These are phyloP conservation scores for Hippoglossus hippoglossus DNA, from an alignment of 2,797 vertebrate species.

Conservation along the genomic window DNA sequence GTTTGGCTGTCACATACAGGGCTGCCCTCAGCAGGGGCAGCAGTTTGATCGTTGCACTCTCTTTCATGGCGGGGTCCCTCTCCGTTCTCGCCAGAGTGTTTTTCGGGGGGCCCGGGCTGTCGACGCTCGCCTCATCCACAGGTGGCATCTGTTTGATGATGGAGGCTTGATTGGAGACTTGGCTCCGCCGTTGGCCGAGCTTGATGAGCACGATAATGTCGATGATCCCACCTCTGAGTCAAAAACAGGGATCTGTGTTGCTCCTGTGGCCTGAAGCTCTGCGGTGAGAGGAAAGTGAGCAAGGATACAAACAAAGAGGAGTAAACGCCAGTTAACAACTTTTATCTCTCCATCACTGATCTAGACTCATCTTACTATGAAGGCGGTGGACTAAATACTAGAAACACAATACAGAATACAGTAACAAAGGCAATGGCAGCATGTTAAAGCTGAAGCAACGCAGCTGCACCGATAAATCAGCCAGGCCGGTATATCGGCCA, in stretches of 20 bases:
- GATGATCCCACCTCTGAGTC: conserved; percentile 33
- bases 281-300: neutral
- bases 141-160: conserved; percentile 35
- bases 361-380: too few species aligned
- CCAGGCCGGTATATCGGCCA: too few species aligned
- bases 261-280: conserved; percentile 9
- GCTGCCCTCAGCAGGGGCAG: conserved; percentile 69
- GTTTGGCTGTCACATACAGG: conserved; percentile 74
- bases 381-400: neutral
- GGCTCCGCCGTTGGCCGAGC: conserved; percentile 1
- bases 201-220: conserved; percentile 23
- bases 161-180: conserved; percentile 38
- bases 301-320: neutral
- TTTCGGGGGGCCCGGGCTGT: conserved; percentile 38
- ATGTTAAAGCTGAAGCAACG: neutral
- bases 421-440: neutral
- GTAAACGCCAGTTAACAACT: too few species aligned
- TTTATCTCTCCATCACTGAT: too few species aligned
- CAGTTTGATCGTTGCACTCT: conserved; percentile 49
- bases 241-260: conserved; percentile 40
- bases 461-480: neutral
- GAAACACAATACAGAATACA: neutral
- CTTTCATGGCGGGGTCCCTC: conserved; percentile 55
- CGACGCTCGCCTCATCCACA: conserved; percentile 38
- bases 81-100: conserved; percentile 44